Conservation (phyloP, 2,113 vertebrate species). For the Eclectus roratus region DNA sequence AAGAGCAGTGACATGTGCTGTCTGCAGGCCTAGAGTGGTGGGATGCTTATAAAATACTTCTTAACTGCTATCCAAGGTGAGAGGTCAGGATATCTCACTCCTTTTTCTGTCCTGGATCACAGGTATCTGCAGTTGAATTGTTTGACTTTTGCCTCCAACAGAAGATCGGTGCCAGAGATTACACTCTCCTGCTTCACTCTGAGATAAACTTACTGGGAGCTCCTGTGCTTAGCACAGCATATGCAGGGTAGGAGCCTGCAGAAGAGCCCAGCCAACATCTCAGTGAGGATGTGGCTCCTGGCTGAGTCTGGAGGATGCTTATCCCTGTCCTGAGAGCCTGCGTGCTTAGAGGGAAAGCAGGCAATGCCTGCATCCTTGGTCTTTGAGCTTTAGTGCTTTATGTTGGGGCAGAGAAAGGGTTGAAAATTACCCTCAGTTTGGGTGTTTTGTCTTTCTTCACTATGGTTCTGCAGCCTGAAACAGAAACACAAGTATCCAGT, state of each 20-base stretch:
- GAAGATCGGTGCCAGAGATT: neutral
- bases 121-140: neutral
- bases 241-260: neutral
- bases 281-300: neutral
- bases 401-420: neutral
- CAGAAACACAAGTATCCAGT: neutral
- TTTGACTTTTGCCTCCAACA: neutral
- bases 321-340: neutral
- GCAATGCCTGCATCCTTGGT: neutral
- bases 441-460: neutral
- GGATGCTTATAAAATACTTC: neutral
- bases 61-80: neutral
- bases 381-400: neutral
- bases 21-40: neutral
- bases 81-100: neutral
- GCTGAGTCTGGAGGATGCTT: neutral
- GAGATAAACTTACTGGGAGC: neutral
- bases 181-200: neutral
- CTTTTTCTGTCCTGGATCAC: neutral
- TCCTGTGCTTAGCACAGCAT: neutral
- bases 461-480: conserved; percentile 2
- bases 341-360: neutral
- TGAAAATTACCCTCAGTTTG: neutral
- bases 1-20: neutral
- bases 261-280: neutral